Conservation (phyloP, 2,797 vertebrate genomes). For the Rallus crepitans region DNA sequence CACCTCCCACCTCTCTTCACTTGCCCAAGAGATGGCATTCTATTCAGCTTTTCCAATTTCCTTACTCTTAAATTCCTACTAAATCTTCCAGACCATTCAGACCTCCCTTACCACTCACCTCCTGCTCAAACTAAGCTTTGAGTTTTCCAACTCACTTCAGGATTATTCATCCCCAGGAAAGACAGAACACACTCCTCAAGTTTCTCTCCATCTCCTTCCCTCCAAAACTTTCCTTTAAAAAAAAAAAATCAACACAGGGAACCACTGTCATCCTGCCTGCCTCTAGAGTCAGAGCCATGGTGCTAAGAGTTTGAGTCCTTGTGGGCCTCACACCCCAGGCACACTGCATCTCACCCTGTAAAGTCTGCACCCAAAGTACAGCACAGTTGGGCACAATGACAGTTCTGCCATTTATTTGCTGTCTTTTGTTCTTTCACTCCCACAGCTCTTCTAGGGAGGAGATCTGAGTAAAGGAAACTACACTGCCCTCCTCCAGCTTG, state of each 20-base stretch:
- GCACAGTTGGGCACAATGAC: background rate
- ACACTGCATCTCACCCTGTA: background rate
- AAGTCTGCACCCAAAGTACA: background rate
- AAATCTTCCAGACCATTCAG: background rate
- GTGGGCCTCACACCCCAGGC: background rate
- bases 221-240: background rate
- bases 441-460: background rate
- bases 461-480: background rate
- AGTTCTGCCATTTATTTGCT: background rate
- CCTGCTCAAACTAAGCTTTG: background rate
- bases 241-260: background rate
- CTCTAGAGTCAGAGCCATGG: background rate
- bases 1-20: background rate
- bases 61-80: background rate
- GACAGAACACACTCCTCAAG: background rate
- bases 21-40: background rate
- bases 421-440: background rate
- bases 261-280: background rate
- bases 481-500: background rate
- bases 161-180: background rate
- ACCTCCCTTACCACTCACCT: background rate
- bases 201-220: background rate
- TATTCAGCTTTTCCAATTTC: background rate
- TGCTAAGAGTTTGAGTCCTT: background rate
- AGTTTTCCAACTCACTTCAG: background rate